Conservation (phyloP, 2,113 vertebrate species). For the Coptodon rendalli region DNA sequence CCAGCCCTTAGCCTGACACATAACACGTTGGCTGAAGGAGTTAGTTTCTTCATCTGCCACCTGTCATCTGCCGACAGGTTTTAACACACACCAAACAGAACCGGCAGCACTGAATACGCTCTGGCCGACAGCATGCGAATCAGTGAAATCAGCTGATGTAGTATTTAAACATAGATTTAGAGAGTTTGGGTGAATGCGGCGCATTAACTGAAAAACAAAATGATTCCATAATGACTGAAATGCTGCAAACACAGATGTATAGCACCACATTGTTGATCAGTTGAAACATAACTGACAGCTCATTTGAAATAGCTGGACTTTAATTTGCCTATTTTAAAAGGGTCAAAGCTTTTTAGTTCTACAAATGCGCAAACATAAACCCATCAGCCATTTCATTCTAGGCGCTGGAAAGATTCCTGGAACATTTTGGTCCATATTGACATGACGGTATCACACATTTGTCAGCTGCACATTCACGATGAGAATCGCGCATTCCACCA, state of each 20-base stretch:
- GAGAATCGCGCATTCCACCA: neutral
- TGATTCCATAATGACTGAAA: neutral
- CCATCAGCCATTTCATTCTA: neutral
- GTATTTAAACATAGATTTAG: neutral
- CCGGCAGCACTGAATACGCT: neutral
- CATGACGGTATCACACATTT: neutral
- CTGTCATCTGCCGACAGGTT: neutral
- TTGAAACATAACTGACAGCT: neutral
- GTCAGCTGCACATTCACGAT: neutral
- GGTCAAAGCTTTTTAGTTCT: neutral
- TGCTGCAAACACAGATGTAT: neutral
- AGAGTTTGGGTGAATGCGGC: neutral
- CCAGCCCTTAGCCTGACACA: neutral
- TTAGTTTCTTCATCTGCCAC: neutral
- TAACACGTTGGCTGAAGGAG: neutral
- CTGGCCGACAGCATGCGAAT: neutral
- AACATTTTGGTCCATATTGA: neutral
- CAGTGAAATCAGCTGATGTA: neutral
- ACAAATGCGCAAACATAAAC: neutral
- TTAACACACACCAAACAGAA: neutral
- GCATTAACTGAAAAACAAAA: neutral
- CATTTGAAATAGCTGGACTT: neutral
- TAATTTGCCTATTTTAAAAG: neutral
- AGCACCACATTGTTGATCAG: neutral
- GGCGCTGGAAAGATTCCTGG: neutral